Conservation (phyloP, 1,140 invertebrate genomes). For the Ceratosolen solmsi region DNA sequence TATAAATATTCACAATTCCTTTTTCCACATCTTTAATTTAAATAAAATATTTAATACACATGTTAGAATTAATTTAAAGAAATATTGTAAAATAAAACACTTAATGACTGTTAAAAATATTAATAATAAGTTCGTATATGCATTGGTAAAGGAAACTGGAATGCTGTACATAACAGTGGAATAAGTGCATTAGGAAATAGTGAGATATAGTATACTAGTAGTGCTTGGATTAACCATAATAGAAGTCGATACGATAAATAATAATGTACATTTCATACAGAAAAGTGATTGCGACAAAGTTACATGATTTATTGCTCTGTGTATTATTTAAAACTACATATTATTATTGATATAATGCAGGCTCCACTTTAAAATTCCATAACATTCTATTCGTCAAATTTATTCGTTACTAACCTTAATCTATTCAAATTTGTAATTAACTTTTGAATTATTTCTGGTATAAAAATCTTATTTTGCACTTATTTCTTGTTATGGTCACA, state of each 20-base stretch:
- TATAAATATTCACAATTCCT: no score
- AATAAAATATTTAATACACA: not conserved
- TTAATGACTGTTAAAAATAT: not conserved
- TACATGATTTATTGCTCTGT: not conserved
- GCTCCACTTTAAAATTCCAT: not conserved
- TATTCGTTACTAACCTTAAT: not conserved
- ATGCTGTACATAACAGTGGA: not conserved
- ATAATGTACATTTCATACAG: not conserved
- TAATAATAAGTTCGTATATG: not conserved
- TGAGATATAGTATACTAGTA: not conserved
- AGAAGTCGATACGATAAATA: not conserved
- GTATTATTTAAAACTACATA: not conserved
- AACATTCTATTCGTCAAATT: not conserved
- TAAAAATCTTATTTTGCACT: no score
- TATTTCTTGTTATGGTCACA: no score
- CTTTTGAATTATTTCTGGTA: no score
- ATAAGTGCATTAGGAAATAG: slow-evolving; percentile 13
- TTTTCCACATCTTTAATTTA: not conserved
- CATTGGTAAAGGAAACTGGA: not conserved
- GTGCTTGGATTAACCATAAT: not conserved
- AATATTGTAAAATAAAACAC: not conserved
- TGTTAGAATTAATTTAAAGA: not conserved
- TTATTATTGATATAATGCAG: not conserved
- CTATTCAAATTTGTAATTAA: no score
- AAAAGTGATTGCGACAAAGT: not conserved